phyloP scores from a whole-genome alignment of 2,113 vertebrate species.

The Verasper variegatus region DNA sequence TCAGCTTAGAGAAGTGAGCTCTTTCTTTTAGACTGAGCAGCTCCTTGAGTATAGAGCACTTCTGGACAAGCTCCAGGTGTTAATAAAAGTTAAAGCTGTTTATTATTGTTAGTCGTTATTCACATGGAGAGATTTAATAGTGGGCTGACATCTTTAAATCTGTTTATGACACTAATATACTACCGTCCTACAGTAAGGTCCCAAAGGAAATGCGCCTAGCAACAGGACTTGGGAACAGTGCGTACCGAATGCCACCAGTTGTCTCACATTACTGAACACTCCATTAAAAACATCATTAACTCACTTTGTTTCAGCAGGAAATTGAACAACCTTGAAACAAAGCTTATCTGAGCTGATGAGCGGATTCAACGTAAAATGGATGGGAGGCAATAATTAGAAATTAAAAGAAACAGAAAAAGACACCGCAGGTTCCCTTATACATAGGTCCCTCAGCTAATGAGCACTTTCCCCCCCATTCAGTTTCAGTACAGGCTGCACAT shows the following conservation, averaged over 20 bases:
- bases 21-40: background rate
- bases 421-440: background rate
- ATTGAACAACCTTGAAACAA: constrained; percentile 4
- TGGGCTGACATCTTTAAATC: constrained; percentile 10
- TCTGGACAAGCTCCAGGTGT: constrained; percentile 2
- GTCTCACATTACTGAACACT: constrained; percentile 22
- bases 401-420: constrained; percentile 4
- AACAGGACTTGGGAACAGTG: background rate
- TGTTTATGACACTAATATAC: constrained; percentile 6
- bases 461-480: background rate
- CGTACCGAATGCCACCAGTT: background rate
- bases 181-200: background rate
- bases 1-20: background rate
- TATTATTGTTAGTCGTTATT: background rate
- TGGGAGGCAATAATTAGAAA: constrained; percentile 36
- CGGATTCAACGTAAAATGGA: constrained; percentile 19
- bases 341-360: constrained; percentile 1
- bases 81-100: background rate
- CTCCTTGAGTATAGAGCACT: background rate
- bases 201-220: background rate
- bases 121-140: background rate
- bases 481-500: constrained; percentile 12
- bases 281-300: constrained; percentile 24
- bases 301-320: constrained; percentile 8
- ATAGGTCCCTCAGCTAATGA: background rate